A percentile compares a stretch with the other conserved stretches of the same genome.
Conservation (phyloP, 2,888 invertebrate genomes). For the Scelioninae gen. 1 region DNA sequence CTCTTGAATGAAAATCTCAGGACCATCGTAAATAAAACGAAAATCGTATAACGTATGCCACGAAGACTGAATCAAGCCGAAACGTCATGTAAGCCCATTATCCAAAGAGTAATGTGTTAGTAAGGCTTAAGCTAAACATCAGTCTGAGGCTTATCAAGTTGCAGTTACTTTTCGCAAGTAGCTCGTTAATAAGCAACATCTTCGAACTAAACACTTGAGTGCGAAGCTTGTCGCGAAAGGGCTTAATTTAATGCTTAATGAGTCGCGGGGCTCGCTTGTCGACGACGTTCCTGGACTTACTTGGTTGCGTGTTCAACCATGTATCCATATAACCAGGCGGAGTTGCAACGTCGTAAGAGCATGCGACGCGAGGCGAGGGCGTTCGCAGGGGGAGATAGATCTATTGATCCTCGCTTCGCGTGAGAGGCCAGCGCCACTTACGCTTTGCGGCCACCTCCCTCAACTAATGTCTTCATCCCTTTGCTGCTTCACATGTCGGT, state of each 20-base stretch:
- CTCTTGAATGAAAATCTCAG: slow-evolving; percentile 22
- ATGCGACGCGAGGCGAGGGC: slow-evolving; percentile 70
- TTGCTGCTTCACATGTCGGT: no score
- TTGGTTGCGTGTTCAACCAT: slow-evolving; percentile 57
- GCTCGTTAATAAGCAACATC: slow-evolving; percentile 64
- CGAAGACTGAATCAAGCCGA: slow-evolving; percentile 23
- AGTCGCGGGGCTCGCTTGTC: slow-evolving; percentile 72
- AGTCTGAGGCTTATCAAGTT: slow-evolving; percentile 56
- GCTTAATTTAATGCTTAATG: slow-evolving; percentile 74
- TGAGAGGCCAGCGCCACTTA: slow-evolving; percentile 82
- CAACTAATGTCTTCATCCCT: no score
- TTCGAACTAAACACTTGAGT: slow-evolving; percentile 55
- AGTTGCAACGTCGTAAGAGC: slow-evolving; percentile 71
- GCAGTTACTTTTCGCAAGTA: slow-evolving; percentile 49
- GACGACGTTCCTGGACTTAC: slow-evolving; percentile 38
- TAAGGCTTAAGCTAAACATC: slow-evolving; percentile 44
- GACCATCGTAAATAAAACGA: slow-evolving; percentile 29
- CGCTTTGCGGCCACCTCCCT: slow-evolving; percentile 74
- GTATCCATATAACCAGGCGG: slow-evolving; percentile 52
- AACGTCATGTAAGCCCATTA: slow-evolving; percentile 51
- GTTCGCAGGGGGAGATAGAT: slow-evolving; percentile 68
- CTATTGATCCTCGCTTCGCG: slow-evolving; percentile 81
- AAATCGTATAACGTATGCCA: slow-evolving; percentile 53
- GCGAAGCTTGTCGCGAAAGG: slow-evolving; percentile 66
- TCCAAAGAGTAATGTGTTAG: slow-evolving; percentile 47